A percentile compares a stretch with the other conserved stretches of the same genome.
These are phyloP conservation scores for Strix occidentalis DNA, from an alignment of 2,797 vertebrate genomes.

Conservation along the genomic window DNA sequence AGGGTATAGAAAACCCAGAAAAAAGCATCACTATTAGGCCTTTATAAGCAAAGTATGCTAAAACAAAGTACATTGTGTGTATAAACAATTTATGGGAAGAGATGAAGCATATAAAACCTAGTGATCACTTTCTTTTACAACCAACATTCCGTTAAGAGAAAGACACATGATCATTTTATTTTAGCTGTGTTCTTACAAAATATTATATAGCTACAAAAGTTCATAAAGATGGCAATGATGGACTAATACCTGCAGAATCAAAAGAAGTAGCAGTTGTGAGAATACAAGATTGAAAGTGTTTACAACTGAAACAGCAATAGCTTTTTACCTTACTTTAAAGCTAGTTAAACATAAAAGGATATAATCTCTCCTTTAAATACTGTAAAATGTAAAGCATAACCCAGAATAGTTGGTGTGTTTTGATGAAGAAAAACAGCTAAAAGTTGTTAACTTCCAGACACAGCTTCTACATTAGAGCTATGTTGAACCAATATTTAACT, in stretches of 20 bases:
- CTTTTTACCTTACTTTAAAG: not conserved
- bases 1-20: not conserved
- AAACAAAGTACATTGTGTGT: not conserved
- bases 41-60: not conserved
- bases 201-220: not conserved
- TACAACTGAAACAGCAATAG: not conserved
- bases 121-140: not conserved
- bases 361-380: not conserved
- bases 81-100: not conserved
- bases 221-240: not conserved
- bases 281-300: not conserved
- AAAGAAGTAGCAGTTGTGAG: not conserved
- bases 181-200: not conserved
- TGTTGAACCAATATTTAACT: too few species aligned
- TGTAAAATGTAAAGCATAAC: not conserved
- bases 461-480: not conserved
- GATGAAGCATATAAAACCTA: not conserved
- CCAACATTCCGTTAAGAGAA: not conserved
- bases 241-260: not conserved
- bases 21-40: not conserved
- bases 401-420: not conserved
- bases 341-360: not conserved
- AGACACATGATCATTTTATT: not conserved
- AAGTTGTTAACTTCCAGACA: not conserved
- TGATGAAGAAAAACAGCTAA: not conserved